Base-by-base conservation (phyloP, 2,888 invertebrate genomes). In the Microplitis deprimator region DNA sequence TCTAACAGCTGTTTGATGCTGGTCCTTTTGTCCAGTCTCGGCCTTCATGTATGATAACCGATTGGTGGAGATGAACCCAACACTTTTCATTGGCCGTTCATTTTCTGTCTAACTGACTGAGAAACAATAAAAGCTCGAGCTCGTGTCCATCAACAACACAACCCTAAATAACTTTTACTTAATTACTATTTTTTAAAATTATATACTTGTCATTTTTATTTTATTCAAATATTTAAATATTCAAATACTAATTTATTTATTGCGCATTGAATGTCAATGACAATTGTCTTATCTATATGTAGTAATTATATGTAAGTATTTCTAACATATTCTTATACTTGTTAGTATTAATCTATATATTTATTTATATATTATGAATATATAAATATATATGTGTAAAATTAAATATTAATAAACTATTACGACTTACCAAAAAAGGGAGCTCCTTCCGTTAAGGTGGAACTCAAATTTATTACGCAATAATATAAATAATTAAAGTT, bases 361-460 rank as follows among this genome's bases (percentile, higher is more conserved):
- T 8, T 5, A 29, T 29, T 4, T 29, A 29, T 29, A 4, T 29
- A 2, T 4, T 29, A 29, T 29, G 29, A 29, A 29, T 29, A 29
- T 29, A 29, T 29, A 29, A 29, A 29, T 29, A 29, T 29, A 29
- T 29, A 29, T 29, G 29, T 29, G 5, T 16, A 5, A 40, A 40
- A 40, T 39, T 6, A 16, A 68, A 16, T 65, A 29, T 16, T 20
- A 17, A 10, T 65, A 13, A 20, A 17, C 50, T 78, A 29, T 72
- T 17, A 8, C n/a, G n/a, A 86, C 88, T 88, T 77, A 88, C 88
- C 87, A 82, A 86, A 83, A 82, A 84, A 85, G 85, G 85, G 84
- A 85, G 84, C 84, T 85, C 87, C 86, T 86, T 86, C 86, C 88
- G 85, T 85, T 84, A 86, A 84, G 83, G 83, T 73, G 82, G 77